Evolutionary conservation across 2,113 vertebrate genomes (phyloP).

Genomic region (Megaleporinus macrocephalus): DNA sequence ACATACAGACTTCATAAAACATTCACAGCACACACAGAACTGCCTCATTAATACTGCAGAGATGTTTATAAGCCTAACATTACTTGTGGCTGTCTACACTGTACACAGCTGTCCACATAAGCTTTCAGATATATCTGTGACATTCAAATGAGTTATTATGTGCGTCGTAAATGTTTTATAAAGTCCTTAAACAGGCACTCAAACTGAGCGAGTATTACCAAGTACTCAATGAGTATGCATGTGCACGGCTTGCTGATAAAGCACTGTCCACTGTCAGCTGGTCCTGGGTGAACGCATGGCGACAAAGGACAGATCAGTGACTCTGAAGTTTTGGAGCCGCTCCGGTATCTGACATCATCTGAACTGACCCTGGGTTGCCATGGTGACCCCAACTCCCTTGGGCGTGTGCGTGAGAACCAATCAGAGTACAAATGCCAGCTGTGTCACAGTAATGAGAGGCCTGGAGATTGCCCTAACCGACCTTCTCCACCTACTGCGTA

Average conservation of each 20-base stretch:
- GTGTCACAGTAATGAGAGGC: constrained; percentile 12
- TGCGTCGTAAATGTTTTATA: not conserved
- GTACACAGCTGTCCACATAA: not conserved
- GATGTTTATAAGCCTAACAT: not conserved
- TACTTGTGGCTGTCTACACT: not conserved
- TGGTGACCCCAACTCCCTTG: constrained; percentile 18
- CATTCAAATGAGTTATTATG: not conserved
- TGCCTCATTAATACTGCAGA: not conserved
- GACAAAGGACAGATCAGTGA: constrained; percentile 13
- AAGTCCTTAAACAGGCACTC: not conserved
- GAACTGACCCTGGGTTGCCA: constrained; percentile 27
- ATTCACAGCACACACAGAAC: not conserved
- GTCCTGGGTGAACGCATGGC: not conserved
- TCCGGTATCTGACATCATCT: constrained; percentile 25
- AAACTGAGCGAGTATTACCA: not conserved
- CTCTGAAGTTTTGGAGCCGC: constrained; percentile 24
- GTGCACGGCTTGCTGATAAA: not conserved
- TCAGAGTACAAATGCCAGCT: constrained; percentile 26
- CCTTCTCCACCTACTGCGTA: not conserved
- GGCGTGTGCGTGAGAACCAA: constrained; percentile 17
- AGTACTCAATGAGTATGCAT: not conserved
- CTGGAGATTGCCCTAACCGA: not conserved
- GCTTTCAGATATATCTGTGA: not conserved
- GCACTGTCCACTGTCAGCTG: not conserved
- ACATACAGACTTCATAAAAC: not conserved